Evolutionary conservation across 2,797 vertebrate genomes (phyloP), one percentile per base, ranked within the genome.

Genomic region (Aulostomus chinensis): DNA sequence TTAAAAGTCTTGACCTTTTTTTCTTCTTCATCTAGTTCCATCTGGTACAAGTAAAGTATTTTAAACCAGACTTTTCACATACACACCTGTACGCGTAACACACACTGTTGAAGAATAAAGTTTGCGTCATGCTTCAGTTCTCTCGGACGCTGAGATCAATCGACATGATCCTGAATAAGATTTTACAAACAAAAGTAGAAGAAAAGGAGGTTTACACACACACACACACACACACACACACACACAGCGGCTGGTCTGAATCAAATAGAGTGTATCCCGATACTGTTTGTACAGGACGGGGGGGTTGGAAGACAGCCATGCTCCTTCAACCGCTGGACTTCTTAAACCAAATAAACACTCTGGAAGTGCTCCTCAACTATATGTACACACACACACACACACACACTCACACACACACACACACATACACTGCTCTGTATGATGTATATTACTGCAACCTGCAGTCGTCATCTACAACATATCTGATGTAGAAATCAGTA

Each of bases 271-370:
- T 78, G 82, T 70, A 74, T 80, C 65, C 59, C 77, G 78, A 83
- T 79, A 78, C 74, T 85, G 77, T 84, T 84, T 83, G 83, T 68
- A 76, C 52, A 81, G 46, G 65, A 68, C 66, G 56, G 67, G 75
- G 62, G 68, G 70, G 62, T 68, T 75, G 64, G 57, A 79, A 76
- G 84, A 77, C 67, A 79, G 76, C 63, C 58, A 5, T 53, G 36
- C 56, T 76, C 63, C 39, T 67, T 68, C 58, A 73, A 61, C 67
- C 47, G 5, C 76, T 73, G 61, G 61, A 79, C 39, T 53, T 66
- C 51, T 41, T 43, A 78, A 77, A 65, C 71, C 67, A 82, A 82
- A 80, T 68, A 80, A 82, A 80, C 50, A 62, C 30, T 51, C 35
- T 26, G 39, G 65, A 68, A 78, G 51, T 63, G 43, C 64, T 72